phyloP scores from a whole-genome alignment of 2,797 vertebrate species.

The Serranus cabrilla region DNA sequence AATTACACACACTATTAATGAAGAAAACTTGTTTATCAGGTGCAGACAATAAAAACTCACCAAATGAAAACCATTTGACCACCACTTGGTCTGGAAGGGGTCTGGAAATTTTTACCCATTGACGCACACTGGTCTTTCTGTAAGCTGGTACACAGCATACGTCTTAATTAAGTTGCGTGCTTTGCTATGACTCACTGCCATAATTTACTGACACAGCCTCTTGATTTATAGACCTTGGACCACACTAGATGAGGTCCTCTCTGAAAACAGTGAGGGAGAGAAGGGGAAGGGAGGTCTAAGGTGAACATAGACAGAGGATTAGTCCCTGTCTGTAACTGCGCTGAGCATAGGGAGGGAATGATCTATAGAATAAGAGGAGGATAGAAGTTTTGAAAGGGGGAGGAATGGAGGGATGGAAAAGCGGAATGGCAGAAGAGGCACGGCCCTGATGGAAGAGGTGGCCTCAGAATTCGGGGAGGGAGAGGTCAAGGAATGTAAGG shows the following conservation, averaged over 20 bases:
- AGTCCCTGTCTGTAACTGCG: conserved; percentile 55
- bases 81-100: conserved; percentile 2
- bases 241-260: conserved; percentile 61
- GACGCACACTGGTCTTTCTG: conserved; percentile 41
- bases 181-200: conserved; percentile 61
- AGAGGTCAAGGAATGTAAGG: conserved; percentile 70
- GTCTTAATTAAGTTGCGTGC: conserved; percentile 54
- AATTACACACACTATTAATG: conserved; percentile 5
- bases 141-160: conserved; percentile 29
- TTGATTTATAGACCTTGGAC: conserved; percentile 64
- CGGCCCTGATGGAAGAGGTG: conserved; percentile 62
- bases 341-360: conserved; percentile 60
- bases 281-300: conserved; percentile 46
- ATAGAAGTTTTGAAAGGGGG: conserved; percentile 42
- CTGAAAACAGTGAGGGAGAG: conserved; percentile 43
- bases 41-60: conserved; percentile 35
- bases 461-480: conserved; percentile 55
- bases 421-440: conserved; percentile 56
- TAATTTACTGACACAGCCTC: conserved; percentile 57
- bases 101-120: conserved; percentile 31
- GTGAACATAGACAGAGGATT: conserved; percentile 62
- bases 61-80: conserved; percentile 44
- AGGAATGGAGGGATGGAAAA: conserved; percentile 50
- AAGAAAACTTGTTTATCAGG: conserved; percentile 37
- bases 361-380: conserved; percentile 70